A percentile compares a stretch with the other conserved stretches of the same genome.
phyloP scores from a whole-genome alignment of 2,888 invertebrate genomes.

The Stegophylla sp. region DNA sequence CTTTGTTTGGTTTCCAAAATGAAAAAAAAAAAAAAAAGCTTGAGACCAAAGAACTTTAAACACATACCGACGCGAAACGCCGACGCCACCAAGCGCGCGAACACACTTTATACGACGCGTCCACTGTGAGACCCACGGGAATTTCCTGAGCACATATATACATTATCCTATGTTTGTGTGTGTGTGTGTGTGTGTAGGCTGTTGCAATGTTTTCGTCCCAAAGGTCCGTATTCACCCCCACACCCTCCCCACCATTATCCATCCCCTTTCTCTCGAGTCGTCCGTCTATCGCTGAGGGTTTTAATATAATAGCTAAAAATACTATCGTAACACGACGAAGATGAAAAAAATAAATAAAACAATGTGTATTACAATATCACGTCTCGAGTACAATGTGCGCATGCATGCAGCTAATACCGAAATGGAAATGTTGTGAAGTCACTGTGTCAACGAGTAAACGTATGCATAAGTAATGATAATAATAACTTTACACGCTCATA shows the following conservation, averaged over 20 bases:
- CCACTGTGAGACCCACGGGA: slow-evolving; percentile 18
- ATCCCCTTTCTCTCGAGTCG: background rate
- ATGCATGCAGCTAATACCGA: background rate
- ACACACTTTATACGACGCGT: background rate
- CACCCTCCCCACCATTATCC: no score
- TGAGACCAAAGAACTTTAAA: slow-evolving; percentile 15
- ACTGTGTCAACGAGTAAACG: no score
- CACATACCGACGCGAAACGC: background rate
- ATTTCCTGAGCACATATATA: background rate
- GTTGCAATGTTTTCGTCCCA: background rate
- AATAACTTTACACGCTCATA: no score
- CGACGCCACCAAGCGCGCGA: background rate
- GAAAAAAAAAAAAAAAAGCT: slow-evolving; percentile 9
- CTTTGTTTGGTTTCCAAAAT: slow-evolving; percentile 38
- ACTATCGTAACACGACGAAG: background rate
- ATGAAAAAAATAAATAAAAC: no score
- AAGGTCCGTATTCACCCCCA: background rate
- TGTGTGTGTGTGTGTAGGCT: background rate
- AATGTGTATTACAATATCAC: background rate
- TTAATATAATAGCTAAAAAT: background rate
- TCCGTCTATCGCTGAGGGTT: background rate
- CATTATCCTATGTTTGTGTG: no score
- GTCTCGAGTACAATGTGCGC: background rate
- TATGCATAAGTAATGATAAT: no score
- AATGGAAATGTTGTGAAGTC: no score